phyloP scores from a whole-genome alignment of 1,140 invertebrate species.

The Drosophila ficusphila region DNA sequence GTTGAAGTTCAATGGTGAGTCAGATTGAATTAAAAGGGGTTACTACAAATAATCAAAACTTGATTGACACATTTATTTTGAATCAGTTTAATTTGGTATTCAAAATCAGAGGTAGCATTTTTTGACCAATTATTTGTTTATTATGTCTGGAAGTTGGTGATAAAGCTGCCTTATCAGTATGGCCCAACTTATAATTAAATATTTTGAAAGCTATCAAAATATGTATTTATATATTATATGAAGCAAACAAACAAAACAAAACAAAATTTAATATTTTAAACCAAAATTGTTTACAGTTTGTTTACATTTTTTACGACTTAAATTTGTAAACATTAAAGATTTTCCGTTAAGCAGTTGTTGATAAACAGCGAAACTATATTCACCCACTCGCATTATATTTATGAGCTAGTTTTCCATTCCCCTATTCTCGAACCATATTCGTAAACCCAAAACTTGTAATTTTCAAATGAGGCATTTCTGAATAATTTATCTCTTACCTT shows the following conservation, averaged over 20 bases:
- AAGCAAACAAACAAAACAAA: no score
- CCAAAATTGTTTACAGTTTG: background rate
- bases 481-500: background rate
- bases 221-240: no score
- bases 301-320: background rate
- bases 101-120: no score
- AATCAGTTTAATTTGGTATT: no score
- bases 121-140: background rate
- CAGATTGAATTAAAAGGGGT: background rate
- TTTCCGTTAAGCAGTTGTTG: background rate
- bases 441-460: background rate
- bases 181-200: no score
- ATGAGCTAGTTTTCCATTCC: background rate
- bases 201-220: no score
- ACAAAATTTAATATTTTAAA: background rate
- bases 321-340: background rate
- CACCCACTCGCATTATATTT: background rate
- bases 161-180: background rate
- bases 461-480: background rate
- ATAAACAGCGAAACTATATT: constrained; percentile 5
- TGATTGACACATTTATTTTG: background rate
- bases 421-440: background rate
- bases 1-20: constrained; percentile 7
- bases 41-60: constrained; percentile 16
- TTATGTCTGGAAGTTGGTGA: background rate